Percentiles rank a stretch among this genome's conserved stretches.
Conservation (phyloP, 2,113 vertebrate species). For the Ivindomyrus marchei region DNA sequence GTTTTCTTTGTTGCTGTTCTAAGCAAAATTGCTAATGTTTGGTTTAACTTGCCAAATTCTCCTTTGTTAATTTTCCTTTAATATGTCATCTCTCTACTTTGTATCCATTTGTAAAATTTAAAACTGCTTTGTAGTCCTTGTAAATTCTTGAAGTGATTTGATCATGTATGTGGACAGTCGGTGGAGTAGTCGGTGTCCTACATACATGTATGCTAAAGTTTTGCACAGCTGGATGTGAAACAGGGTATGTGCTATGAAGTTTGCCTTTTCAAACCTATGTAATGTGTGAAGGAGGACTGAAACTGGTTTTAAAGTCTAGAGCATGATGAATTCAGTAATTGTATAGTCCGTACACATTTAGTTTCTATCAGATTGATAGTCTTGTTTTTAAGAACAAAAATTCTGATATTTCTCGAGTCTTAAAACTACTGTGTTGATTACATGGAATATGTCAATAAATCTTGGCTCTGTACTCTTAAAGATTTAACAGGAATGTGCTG, state of each 20-base stretch:
- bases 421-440: slow-evolving; percentile 21
- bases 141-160: slow-evolving; percentile 12
- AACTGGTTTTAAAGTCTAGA: not conserved
- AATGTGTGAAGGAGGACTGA: slow-evolving; percentile 3
- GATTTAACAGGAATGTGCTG: slow-evolving; percentile 5
- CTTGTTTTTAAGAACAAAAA: slow-evolving; percentile 15
- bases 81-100: not conserved
- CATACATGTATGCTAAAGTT: slow-evolving; percentile 4
- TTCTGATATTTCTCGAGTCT: slow-evolving; percentile 8
- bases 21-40: not conserved
- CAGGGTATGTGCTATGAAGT: slow-evolving; percentile 18
- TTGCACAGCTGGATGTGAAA: slow-evolving; percentile 19
- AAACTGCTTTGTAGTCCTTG: not conserved
- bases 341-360: slow-evolving; percentile 15
- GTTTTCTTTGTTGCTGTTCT: slow-evolving; percentile 22
- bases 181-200: not conserved
- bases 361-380: slow-evolving; percentile 1
- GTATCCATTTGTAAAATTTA: slow-evolving; percentile 12
- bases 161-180: not conserved
- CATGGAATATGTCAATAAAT: slow-evolving; percentile 20
- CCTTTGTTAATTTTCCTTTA: not conserved
- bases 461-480: slow-evolving; percentile 17
- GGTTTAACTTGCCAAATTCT: not conserved
- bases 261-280: slow-evolving; percentile 2
- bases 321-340: slow-evolving; percentile 14